phyloP scores from a whole-genome alignment of 2,888 invertebrate species.

The Sinodicranocentrus sp. region DNA sequence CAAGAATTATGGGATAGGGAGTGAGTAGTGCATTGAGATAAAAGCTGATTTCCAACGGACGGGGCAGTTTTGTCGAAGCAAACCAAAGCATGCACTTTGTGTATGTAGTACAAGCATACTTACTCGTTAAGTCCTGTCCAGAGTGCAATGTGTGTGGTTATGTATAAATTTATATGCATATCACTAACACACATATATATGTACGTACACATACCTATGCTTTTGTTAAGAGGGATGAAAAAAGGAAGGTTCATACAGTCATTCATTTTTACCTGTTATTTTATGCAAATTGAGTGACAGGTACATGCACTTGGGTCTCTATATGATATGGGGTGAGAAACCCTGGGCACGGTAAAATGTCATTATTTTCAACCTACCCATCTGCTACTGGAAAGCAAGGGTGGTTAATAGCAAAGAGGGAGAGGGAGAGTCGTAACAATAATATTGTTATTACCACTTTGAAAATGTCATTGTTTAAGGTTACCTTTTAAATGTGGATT shows the following conservation, averaged over 20 bases:
- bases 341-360: conserved; percentile 27
- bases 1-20: conserved; percentile 57
- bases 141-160: no score
- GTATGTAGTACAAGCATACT: no score
- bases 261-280: conserved; percentile 67
- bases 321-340: conserved; percentile 59
- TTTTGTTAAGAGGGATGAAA: conserved; percentile 26
- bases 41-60: no score
- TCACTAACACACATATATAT: no score
- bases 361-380: background rate
- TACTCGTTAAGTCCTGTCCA: no score
- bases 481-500: no score
- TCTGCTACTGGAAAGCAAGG: conserved; percentile 3
- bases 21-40: no score
- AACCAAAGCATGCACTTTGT: no score
- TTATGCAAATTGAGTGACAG: conserved; percentile 70
- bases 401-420: conserved; percentile 30
- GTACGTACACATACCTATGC: no score
- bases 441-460: conserved; percentile 53
- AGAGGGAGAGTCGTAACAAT: conserved; percentile 63
- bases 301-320: conserved; percentile 57
- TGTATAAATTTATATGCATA: no score
- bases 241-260: conserved; percentile 30
- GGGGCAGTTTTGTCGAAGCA: no score
- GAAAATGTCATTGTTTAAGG: conserved; percentile 39